Conservation (phyloP, 2,797 vertebrate species). For the Kryptopterus vitreolus region DNA sequence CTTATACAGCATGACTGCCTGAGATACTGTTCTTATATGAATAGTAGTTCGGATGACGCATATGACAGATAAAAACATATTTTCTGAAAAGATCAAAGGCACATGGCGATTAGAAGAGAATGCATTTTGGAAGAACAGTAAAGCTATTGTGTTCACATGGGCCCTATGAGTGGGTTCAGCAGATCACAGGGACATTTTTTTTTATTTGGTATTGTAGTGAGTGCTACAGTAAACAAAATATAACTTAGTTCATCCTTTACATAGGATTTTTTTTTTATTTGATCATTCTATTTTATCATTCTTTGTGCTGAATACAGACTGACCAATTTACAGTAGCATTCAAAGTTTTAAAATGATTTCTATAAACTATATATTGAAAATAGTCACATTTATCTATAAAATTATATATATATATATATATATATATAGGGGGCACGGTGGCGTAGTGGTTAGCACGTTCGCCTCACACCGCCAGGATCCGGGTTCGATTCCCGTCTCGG, state of each 20-base stretch:
- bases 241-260: background rate
- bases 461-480: too few relatives aligned
- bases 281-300: background rate
- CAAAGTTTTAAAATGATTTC: too few relatives aligned
- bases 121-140: slow-evolving; percentile 31
- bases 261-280: background rate
- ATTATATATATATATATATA: too few relatives aligned
- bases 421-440: too few relatives aligned
- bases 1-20: slow-evolving; percentile 25
- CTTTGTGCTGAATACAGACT: background rate
- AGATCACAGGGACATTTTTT: slow-evolving; percentile 17
- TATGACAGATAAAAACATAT: slow-evolving; percentile 29
- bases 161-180: background rate
- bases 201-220: slow-evolving; percentile 9
- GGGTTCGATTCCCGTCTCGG: too few relatives aligned
- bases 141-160: slow-evolving; percentile 29
- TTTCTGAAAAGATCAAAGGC: slow-evolving; percentile 37
- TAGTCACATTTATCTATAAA: background rate
- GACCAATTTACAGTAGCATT: background rate
- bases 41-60: too few relatives aligned
- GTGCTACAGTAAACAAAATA: background rate
- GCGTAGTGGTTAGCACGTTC: too few relatives aligned
- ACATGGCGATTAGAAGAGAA: slow-evolving; percentile 30
- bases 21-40: slow-evolving; percentile 37
- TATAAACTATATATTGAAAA: background rate